Conservation (phyloP, 2,888 invertebrate species). For the Caenorhabditis macrosperma region DNA sequence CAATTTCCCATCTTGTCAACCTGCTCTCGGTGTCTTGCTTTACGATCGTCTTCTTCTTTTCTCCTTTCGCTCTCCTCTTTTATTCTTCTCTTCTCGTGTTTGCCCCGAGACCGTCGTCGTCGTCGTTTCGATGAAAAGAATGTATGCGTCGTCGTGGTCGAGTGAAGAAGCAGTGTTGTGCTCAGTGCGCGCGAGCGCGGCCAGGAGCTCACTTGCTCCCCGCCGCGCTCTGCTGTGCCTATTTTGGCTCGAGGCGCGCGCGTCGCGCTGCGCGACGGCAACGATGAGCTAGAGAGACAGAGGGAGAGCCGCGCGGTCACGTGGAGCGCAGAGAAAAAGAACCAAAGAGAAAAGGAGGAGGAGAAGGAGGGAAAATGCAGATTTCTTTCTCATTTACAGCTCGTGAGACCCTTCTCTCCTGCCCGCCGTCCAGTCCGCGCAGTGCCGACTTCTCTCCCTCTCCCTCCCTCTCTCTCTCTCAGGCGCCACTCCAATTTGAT, state of each 20-base stretch:
- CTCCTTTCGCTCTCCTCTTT: not conserved
- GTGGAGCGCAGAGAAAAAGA: slow-evolving; percentile 1
- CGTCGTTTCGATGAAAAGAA: slow-evolving; percentile 3
- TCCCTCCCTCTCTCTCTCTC: not conserved
- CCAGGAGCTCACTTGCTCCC: not conserved
- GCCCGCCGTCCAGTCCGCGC: not conserved
- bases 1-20: not conserved
- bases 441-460: not conserved
- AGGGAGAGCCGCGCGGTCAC: not conserved
- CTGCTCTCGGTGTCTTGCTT: not conserved
- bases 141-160: slow-evolving; percentile 3
- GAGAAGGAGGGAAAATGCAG: slow-evolving; percentile 2
- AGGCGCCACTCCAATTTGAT: not conserved
- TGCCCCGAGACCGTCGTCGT: no score
- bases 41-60: not conserved
- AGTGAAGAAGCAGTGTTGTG: slow-evolving; percentile 14
- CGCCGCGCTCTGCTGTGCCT: not conserved
- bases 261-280: not conserved
- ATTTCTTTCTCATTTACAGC: slow-evolving; percentile 42
- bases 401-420: slow-evolving; percentile 16
- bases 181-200: not conserved
- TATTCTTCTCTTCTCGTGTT: not conserved
- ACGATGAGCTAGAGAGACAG: not conserved
- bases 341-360: not conserved
- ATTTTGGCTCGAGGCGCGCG: slow-evolving; percentile 31